These are phyloP conservation scores for Anguilla marmorata DNA, from an alignment of 2,797 vertebrate genomes.

Conservation along the genomic window DNA sequence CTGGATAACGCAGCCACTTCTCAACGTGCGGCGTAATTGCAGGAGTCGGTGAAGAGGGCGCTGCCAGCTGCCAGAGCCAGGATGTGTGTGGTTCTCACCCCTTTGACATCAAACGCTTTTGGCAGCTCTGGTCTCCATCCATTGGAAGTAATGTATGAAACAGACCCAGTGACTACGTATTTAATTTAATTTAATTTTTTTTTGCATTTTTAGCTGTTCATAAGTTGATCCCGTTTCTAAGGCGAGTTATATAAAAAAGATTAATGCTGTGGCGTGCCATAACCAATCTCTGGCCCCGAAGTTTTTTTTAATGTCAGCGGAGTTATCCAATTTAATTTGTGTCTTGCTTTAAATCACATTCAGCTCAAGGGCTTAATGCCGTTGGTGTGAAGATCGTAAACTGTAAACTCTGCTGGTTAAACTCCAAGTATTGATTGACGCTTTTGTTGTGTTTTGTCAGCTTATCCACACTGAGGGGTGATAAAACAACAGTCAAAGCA, in stretches of 20 bases:
- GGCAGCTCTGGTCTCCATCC: not conserved
- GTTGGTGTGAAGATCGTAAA: not conserved
- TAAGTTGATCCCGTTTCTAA: not conserved
- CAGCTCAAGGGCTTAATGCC: not conserved
- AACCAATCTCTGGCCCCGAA: not conserved
- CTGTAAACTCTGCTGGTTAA: not conserved
- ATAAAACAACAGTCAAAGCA: not conserved
- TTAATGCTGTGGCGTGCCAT: not conserved
- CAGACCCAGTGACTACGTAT: too few species aligned
- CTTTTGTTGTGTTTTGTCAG: not conserved
- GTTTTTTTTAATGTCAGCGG: not conserved
- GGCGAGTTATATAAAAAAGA: not conserved
- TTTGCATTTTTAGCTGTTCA: too few species aligned
- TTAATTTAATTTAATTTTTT: too few species aligned
- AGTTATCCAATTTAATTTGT: not conserved
- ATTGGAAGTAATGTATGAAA: not conserved
- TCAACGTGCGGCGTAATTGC: not conserved
- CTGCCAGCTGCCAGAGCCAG: not conserved
- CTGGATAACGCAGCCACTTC: not conserved
- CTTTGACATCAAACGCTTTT: not conserved
- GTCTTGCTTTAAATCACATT: not conserved
- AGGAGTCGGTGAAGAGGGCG: not conserved
- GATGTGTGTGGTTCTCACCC: not conserved
- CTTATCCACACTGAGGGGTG: not conserved
- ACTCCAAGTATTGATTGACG: not conserved